Evolutionary conservation across 1,140 invertebrate genomes (phyloP).

Genomic region (Apolygus lucorum): DNA sequence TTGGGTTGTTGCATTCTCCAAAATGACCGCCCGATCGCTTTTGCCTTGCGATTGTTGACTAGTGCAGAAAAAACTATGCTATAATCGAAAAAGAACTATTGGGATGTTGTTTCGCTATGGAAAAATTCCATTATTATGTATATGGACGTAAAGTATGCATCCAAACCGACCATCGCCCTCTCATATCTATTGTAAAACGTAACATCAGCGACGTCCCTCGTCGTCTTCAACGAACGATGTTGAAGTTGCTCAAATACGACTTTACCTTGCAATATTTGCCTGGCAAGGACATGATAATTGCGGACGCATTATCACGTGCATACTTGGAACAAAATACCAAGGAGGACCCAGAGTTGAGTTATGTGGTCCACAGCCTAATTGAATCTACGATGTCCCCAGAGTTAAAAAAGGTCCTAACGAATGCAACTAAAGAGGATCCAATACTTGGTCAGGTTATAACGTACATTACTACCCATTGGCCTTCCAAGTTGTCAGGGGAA

Average conservation of each 20-base stretch:
- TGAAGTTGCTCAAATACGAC: neutral
- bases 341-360: neutral
- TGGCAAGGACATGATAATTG: neutral
- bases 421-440: neutral
- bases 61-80: neutral
- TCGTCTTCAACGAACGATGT: neutral
- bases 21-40: neutral
- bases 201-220: neutral
- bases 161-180: neutral
- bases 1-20: no score
- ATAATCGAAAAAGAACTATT: neutral
- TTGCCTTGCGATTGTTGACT: neutral
- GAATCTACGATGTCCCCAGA: neutral
- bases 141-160: neutral
- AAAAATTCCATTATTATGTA: neutral
- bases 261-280: neutral
- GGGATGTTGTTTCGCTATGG: neutral
- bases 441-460: constrained; percentile 1
- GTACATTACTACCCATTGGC: neutral
- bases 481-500: neutral
- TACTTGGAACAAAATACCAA: neutral
- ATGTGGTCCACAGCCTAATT: neutral
- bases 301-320: neutral
- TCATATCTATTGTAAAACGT: neutral
- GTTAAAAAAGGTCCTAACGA: neutral